These are phyloP conservation scores for Salvelinus fontinalis DNA, from an alignment of 2,113 vertebrate species.

Conservation along the genomic window DNA sequence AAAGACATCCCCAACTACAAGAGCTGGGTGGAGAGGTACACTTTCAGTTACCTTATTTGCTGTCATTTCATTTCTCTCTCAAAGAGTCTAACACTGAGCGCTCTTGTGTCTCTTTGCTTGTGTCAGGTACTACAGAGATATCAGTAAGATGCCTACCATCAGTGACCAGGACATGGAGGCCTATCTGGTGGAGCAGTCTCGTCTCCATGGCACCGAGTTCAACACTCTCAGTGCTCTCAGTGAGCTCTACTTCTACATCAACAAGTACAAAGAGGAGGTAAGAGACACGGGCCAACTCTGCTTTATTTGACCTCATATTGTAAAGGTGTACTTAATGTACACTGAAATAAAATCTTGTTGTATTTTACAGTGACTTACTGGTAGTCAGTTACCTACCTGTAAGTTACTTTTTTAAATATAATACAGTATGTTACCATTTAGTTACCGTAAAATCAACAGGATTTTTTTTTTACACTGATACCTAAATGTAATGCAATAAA, in stretches of 20 bases:
- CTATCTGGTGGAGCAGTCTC: slow-evolving; percentile 91
- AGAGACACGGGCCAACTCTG: slow-evolving; percentile 19
- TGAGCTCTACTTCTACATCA: slow-evolving; percentile 92
- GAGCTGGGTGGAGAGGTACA: slow-evolving; percentile 89
- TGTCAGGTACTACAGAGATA: slow-evolving; percentile 88
- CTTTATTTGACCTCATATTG: neutral
- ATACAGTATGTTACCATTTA: too few relatives aligned
- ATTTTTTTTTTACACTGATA: too few relatives aligned
- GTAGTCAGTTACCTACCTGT: too few relatives aligned
- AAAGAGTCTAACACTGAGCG: neutral
- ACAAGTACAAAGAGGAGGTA: slow-evolving; percentile 92
- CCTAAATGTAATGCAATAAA: too few relatives aligned
- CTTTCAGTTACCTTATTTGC: neutral
- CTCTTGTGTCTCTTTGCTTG: neutral
- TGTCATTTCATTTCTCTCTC: neutral
- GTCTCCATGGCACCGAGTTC: slow-evolving; percentile 87
- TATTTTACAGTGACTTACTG: too few relatives aligned
- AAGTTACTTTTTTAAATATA: too few relatives aligned
- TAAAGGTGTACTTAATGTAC: neutral
- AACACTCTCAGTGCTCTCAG: slow-evolving; percentile 89
- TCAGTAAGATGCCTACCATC: slow-evolving; percentile 88
- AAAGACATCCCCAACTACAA: slow-evolving; percentile 94
- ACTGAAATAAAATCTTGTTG: too few relatives aligned
- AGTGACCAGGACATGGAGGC: slow-evolving; percentile 95
- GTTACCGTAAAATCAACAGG: too few relatives aligned